Conservation (phyloP, 35 echinoderm and acorn worm genomes). For the Strongylocentrotus purpuratus region DNA sequence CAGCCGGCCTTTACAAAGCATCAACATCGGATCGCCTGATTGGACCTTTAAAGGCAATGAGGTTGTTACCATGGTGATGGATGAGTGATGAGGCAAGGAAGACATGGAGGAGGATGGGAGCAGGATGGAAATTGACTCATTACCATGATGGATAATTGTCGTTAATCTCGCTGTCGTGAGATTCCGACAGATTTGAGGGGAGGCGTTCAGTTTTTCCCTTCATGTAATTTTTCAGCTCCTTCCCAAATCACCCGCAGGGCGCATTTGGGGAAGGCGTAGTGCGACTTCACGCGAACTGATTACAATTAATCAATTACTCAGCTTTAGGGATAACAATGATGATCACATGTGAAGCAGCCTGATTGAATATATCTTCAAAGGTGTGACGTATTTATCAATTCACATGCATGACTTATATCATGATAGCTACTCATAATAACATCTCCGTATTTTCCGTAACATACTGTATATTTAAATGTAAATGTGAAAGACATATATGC, state of each 20-base stretch:
- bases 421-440: background rate
- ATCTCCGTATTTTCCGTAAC: too few species aligned
- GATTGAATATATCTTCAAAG: background rate
- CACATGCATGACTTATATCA: background rate
- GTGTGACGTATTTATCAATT: background rate
- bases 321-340: background rate
- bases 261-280: background rate
- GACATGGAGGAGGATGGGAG: background rate
- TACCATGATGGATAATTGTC: slow-evolving; percentile 44
- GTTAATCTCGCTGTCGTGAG: slow-evolving; percentile 35
- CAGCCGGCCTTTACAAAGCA: background rate
- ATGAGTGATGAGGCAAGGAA: slow-evolving; percentile 10
- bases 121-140: slow-evolving; percentile 34
- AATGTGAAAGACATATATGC: background rate
- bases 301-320: background rate
- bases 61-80: background rate
- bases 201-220: background rate
- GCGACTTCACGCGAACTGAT: background rate
- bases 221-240: background rate
- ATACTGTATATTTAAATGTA: too few species aligned
- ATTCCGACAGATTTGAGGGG: slow-evolving; percentile 38
- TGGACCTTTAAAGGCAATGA: slow-evolving; percentile 1
- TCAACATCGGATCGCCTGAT: background rate
- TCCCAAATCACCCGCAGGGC: background rate
- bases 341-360: background rate